Evolutionary conservation across 2,113 vertebrate genomes (phyloP), one percentile per base, ranked within the genome.

Genomic region (Orycteropus afer): DNA sequence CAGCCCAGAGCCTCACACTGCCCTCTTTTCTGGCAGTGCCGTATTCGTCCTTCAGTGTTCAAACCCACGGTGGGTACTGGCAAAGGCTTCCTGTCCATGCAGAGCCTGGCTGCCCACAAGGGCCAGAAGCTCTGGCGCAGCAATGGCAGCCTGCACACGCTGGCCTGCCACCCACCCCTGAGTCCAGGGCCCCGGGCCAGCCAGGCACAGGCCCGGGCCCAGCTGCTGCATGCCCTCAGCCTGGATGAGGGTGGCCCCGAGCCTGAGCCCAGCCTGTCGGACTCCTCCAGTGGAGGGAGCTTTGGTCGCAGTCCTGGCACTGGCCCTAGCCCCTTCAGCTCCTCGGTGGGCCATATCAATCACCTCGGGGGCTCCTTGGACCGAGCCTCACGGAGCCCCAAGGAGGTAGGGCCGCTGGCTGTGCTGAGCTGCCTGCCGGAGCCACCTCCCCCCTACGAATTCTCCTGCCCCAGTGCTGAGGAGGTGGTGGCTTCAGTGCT

Each of bases 261-360:
- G 18, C 95, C 89, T 0, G 99, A 99, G 97, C 99, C 99, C 8
- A 99, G 99, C 77, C 98, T 99, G 95, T 99, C 99, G 80, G 99
- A 99, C 93, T 99, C 99, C 97, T 99, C 98, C 98, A 99, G 99
- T 71, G 99, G 99, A 93, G 99, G 99, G 0, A 99, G 99, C 2
- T 99, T 99, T 1, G 98, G 99, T 69, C 98, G 98, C 29, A 99
- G 99, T 15, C 99, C 99, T 95, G 98, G 99, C 76, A 99, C 99
- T 23, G 98, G 99, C 63, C 98, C 99, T 59, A 95, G 98, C 94
- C 98, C 99, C 95, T 99, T 99, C 98, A 99, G 99, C 1, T 99
- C 99, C 89, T 99, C 99, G 9, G 98, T 99, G 98, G 99, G 99
- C 93, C 99, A 99, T 97, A 99, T 99, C 96, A 99, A 99, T 97